Base-by-base conservation (phyloP, 2,888 invertebrate genomes). In the Ennomos erosarius region DNA sequence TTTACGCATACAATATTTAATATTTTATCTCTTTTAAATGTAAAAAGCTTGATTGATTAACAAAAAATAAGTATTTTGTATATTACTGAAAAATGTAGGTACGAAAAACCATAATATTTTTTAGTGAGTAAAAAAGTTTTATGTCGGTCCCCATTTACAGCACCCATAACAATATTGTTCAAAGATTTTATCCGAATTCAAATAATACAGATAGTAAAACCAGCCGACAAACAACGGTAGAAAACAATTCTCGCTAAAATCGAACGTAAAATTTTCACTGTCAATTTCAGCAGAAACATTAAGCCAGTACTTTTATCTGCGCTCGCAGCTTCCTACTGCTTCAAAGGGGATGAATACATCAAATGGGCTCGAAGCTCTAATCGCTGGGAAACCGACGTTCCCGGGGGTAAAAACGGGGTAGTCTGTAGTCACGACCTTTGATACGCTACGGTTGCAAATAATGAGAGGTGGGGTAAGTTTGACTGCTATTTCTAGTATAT, bases 341-440 rank as follows among this genome's bases (percentile, higher is more conserved):
- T 68, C 66, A 72, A 67, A 70, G 62, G 78, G 78, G 78, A 80
- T 86, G 84, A 86, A 87, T 84, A 87, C 84, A 85, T 86, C 86
- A 85, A 84, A 87, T 81, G 79, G 75, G 75, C 75, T 77, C 71
- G 70, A 73, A 69, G 78, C 79, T 81, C 82, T 87, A 87, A 87
- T 85, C 84, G 85, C 68, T 76, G 84, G 75, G 77, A 79, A 81
- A 82, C 81, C 83, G 69, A 76, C 70, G 70, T 60, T 76, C 79
- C 75, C 74, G 48, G 44, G 75, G 73, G 77, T 63, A 58, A 62
- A 64, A 57, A 61, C 52, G 53, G 59, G 36, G 38, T 53, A 44
- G 53, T 33, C 46, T 47, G 13, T 52, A 57, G 49, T 38, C 44
- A 26, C 50, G 67, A 71, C 76, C 79, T 82, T 78, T 82, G 79